Conservation (phyloP, 2,797 vertebrate species). For the Dicrostonyx torquatus region DNA sequence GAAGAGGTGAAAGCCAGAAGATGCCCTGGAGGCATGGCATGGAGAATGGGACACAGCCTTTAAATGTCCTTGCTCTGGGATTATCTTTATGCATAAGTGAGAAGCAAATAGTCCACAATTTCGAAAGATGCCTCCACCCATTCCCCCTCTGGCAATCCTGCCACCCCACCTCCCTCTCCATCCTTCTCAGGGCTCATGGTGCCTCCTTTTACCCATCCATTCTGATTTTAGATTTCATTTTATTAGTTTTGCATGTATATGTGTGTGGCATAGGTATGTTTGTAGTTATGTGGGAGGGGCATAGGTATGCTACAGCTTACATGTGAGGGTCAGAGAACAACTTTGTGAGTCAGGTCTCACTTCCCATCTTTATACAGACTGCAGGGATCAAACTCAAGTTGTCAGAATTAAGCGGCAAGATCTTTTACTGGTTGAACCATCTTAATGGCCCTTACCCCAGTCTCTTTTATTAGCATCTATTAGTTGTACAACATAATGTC, state of each 20-base stretch:
- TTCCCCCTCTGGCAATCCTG: neutral
- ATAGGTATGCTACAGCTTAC: neutral
- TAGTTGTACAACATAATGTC: neutral
- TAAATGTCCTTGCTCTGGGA: neutral
- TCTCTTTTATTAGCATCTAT: neutral
- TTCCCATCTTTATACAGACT: neutral
- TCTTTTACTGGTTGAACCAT: neutral
- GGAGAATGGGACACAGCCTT: neutral
- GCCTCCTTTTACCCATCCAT: neutral
- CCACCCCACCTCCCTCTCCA: neutral
- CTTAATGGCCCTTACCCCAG: no score
- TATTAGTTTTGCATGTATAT: neutral
- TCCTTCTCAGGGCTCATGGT: neutral
- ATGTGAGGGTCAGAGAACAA: neutral
- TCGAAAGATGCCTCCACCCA: neutral
- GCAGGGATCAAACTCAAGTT: neutral
- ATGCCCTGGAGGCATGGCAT: neutral
- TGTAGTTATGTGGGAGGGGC: neutral
- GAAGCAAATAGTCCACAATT: neutral
- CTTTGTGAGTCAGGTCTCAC: neutral
- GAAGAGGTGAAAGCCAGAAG: neutral
- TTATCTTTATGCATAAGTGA: neutral
- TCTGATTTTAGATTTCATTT: neutral
- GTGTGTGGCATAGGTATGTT: neutral
- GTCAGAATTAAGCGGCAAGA: neutral